These are phyloP conservation scores for Drosophila bocqueti DNA, from an alignment of 1,140 invertebrate species.

Conservation along the genomic window DNA sequence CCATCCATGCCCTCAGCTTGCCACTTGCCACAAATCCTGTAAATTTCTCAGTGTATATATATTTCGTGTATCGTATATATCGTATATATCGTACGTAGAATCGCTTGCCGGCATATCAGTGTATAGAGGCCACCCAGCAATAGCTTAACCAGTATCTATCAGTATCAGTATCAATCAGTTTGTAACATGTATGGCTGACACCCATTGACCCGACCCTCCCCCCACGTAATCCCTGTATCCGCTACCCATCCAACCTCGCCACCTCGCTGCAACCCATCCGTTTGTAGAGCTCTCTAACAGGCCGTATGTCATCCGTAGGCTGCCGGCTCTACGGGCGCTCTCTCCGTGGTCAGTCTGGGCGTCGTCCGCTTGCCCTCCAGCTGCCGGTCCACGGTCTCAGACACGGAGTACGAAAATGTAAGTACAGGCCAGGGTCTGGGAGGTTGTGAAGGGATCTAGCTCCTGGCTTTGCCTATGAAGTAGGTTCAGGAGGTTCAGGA, in stretches of 20 bases:
- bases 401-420: conserved; percentile 96
- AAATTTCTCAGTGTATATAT: conserved; percentile 17
- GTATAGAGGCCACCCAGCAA: neutral
- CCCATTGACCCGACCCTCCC: neutral
- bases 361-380: conserved; percentile 86
- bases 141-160: conserved; percentile 12
- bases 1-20: conserved; percentile 34
- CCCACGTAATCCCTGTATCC: conserved; percentile 1
- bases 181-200: conserved; percentile 86
- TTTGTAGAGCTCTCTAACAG: conserved; percentile 40
- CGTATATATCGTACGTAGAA: conserved; percentile 24
- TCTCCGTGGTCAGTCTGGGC: conserved; percentile 82
- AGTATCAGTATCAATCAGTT: conserved; percentile 19
- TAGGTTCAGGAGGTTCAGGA: neutral
- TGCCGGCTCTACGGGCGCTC: conserved; percentile 87
- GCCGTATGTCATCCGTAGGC: conserved; percentile 85
- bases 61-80: neutral
- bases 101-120: conserved; percentile 26
- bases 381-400: conserved; percentile 95
- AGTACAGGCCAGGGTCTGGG: conserved; percentile 85
- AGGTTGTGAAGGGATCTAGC: neutral
- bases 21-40: conserved; percentile 3
- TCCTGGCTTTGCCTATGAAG: neutral
- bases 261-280: neutral
- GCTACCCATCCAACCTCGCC: conserved; percentile 1